Base-by-base conservation (phyloP, 2,797 vertebrate genomes). In the Catamblyrhynchus diadema region DNA sequence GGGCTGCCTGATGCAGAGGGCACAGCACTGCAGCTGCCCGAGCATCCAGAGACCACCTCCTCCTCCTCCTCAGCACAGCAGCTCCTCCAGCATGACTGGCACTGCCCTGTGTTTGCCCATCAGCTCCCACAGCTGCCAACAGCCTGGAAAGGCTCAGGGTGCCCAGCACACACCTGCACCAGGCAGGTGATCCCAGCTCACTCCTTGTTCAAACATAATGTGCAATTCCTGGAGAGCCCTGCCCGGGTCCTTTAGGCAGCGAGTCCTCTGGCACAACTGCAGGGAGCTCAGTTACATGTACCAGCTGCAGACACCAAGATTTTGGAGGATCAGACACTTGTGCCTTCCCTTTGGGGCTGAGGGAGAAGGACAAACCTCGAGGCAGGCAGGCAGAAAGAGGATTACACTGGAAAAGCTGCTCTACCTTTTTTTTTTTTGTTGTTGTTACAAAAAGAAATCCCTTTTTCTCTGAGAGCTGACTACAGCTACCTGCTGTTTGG, bases 241-340 rank as follows among this genome's bases (percentile, higher is more conserved):
- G 4, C 3, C 25, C 30, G 50, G 44, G 1, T 51, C 54, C 50
- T 42, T 30, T 0, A 66, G 54, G 75, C n/a, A 84, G 20, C 0
- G 1, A 85, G 15, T 24, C 65, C 77, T 4, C 4, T 71, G 23
- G 32, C 39, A 61, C n/a, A 6, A 9, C 5, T 4, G 28, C 9
- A 65, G 54, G 56, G 18, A 70, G 37, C 24, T 62, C 45, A 33
- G 28, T 17, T 59, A 47, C 11, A 7, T 0, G 2, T 4, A 19
- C 50, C 39, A 62, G 35, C 53, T 72, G 64, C 81, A 77, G 17
- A n/a, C 44, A 64, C 12, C 53, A 7, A 12, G 42, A 22, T 35
- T 67, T 32, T 65, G 70, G 81, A 90, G 61, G 37, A 80, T 74
- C 45, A 70, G 37, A 28, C 32, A 22, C 12, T 60, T 19, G 15